phyloP scores from a whole-genome alignment of 1,140 invertebrate species.

The Magallana gigas region DNA sequence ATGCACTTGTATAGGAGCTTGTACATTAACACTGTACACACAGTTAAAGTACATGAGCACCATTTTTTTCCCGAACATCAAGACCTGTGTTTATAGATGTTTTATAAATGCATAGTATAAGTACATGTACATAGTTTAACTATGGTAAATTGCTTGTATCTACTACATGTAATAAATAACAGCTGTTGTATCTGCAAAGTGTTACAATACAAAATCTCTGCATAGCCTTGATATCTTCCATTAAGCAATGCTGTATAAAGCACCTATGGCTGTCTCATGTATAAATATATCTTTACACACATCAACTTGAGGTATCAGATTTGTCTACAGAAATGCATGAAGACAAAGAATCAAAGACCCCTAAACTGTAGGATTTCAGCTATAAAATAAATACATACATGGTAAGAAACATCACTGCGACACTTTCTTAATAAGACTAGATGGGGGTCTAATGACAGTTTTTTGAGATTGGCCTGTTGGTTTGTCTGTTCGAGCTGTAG shows the following conservation, averaged over 20 bases:
- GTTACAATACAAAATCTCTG: not conserved
- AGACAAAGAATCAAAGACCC: too few species aligned
- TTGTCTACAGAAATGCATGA: too few species aligned
- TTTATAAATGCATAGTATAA: not conserved
- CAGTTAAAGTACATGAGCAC: slow-evolving; percentile 7
- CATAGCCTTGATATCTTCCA: not conserved
- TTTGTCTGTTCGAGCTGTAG: slow-evolving; percentile 24
- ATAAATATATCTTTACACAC: too few species aligned
- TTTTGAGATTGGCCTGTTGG: slow-evolving; percentile 51
- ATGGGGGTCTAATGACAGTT: slow-evolving; percentile 30
- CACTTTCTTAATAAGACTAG: slow-evolving; percentile 14
- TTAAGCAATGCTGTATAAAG: not conserved
- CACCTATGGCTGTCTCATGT: not conserved
- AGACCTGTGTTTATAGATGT: not conserved
- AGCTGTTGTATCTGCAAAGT: too few species aligned
- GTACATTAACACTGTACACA: not conserved
- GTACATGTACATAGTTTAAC: not conserved
- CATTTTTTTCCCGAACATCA: not conserved
- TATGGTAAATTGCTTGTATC: not conserved
- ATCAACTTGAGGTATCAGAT: too few species aligned
- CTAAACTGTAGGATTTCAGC: too few species aligned
- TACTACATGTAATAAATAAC: not conserved
- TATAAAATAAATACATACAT: not conserved
- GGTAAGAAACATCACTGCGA: not conserved
- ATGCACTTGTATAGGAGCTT: not conserved